These are phyloP conservation scores for Hetaerina americana DNA, from an alignment of 1,140 invertebrate species.

Conservation along the genomic window DNA sequence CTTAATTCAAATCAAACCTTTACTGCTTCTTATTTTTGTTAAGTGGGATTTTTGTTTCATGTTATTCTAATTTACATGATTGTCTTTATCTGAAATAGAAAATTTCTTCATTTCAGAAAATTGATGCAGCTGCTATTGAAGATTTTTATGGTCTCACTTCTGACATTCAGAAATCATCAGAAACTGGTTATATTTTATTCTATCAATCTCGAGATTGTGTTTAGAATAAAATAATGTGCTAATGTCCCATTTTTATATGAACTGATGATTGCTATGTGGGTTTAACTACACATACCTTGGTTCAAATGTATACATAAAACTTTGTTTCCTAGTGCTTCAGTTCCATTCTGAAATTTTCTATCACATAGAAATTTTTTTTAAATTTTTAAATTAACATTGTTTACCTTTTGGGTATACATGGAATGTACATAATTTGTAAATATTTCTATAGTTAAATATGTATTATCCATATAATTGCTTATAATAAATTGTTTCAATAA, in stretches of 20 bases:
- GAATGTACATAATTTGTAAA: not conserved
- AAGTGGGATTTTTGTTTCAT: not conserved
- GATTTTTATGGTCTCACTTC: slow-evolving; percentile 98
- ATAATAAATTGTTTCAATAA: slow-evolving; percentile 1
- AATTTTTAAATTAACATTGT: not conserved
- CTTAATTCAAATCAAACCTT: not conserved
- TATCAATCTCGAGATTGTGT: slow-evolving; percentile 85
- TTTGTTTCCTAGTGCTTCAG: not conserved
- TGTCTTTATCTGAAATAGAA: slow-evolving; percentile 5
- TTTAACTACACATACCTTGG: not conserved
- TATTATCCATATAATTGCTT: not conserved
- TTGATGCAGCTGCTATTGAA: slow-evolving; percentile 96
- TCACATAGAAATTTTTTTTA: not conserved
- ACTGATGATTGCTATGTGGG: not conserved
- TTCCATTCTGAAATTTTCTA: not conserved
- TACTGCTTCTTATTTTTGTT: not conserved
- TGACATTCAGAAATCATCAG: slow-evolving; percentile 95
- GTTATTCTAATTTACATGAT: too few relatives aligned
- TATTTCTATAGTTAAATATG: not conserved
- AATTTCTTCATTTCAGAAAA: slow-evolving; percentile 64
- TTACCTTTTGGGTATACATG: not conserved
- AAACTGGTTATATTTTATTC: slow-evolving; percentile 98
- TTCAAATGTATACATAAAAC: not conserved
- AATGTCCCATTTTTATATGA: not conserved
- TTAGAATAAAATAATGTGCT: slow-evolving; percentile 2